Base-by-base conservation (phyloP, 2,888 invertebrate genomes). In the Frankliniella intonsa region DNA sequence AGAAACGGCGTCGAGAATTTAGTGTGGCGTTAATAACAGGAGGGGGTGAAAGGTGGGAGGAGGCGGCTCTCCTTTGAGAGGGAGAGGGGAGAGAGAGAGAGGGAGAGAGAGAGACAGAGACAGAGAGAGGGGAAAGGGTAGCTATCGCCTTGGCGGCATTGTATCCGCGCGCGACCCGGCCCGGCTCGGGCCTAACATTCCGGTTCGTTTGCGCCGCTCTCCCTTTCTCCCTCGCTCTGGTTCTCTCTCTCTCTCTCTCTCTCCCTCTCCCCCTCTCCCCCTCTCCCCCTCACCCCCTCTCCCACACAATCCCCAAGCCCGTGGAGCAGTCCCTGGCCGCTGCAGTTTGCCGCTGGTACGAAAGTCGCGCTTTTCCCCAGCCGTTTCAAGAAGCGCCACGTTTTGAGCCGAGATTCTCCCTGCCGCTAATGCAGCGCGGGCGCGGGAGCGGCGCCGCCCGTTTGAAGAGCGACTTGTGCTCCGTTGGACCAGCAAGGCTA, bases 1-100 rank as follows among this genome's bases (percentile, higher is more conserved):
- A 76, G 69, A 76, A 76, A 25, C 62, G 14, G 62, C 62, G 62
- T 62, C n/a, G 69, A 25, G 69, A 22, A 76, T 76, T 76, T 76
- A 76, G 69, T 76, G 69, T 76, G 69, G 69, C 69, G 69, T 76
- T 76, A 76, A 76, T 76, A 76, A 76, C 25, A 25, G 55, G 62
- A 62, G 62, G 62, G 62, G 55, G 17, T 12, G 55, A 17, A 55
- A 55, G 62, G 14, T 62, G 62, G 62, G 62, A n/a, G n/a, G n/a
- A n/a, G 11, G 62, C 62, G 19, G 11, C n/a, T 17, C 62, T 62
- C 62, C 14, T 62, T 62, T 17, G 17, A 14, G 17, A 10, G 17
- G 62, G 17, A 10, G 62, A 62, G 17, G 8, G 62, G 17, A n/a
- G 62, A 62, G 62, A n/a, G 62, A 62, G n/a, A 62, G 62, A 38